Evolutionary conservation across 2,797 vertebrate genomes (phyloP).

Genomic region (Falco naumanni): DNA sequence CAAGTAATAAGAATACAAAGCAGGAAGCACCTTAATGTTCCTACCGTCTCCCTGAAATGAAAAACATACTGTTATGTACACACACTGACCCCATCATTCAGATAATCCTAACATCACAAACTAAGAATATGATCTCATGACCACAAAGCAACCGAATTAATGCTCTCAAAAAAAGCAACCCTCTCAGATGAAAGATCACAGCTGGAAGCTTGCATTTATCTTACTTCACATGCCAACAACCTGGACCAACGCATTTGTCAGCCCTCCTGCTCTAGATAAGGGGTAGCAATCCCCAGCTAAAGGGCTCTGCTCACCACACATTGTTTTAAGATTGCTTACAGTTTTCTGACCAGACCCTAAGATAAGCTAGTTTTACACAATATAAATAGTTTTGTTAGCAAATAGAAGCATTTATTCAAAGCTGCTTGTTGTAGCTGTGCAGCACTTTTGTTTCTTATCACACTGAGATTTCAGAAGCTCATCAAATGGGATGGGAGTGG

Average conservation of each 20-base stretch:
- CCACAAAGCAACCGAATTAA: background rate
- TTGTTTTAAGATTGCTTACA: background rate
- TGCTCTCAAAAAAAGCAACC: background rate
- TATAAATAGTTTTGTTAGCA: background rate
- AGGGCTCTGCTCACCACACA: background rate
- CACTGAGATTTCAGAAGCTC: background rate
- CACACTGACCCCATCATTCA: background rate
- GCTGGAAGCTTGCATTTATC: background rate
- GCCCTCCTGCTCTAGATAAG: background rate
- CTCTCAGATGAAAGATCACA: background rate
- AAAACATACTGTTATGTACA: background rate
- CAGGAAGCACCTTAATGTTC: background rate
- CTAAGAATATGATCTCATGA: fast-evolving
- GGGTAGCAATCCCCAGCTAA: background rate
- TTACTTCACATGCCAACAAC: background rate
- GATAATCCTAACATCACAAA: background rate
- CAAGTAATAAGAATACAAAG: background rate
- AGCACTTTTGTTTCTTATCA: fast-evolving
- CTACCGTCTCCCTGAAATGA: background rate
- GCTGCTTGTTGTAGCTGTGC: background rate
- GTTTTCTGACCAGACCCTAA: background rate
- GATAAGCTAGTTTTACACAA: background rate
- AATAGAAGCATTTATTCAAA: background rate
- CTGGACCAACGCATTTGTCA: fast-evolving
- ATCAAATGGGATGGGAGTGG: background rate